Conservation (phyloP, 2,797 vertebrate species). For the Apogon hyalosoma region DNA sequence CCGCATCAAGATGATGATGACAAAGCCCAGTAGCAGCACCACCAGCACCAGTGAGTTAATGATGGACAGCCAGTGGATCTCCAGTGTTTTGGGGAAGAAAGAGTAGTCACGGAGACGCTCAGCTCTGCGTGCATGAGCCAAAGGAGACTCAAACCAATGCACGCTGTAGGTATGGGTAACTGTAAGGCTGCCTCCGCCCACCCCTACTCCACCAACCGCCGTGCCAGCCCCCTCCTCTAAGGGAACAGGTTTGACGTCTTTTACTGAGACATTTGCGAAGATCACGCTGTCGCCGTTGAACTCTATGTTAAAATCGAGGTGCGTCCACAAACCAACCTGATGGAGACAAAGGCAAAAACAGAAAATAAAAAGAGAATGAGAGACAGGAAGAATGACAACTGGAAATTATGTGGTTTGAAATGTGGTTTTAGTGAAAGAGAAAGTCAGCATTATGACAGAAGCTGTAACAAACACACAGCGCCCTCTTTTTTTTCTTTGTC, state of each 20-base stretch:
- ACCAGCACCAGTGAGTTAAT: conserved; percentile 96
- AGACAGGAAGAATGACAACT: not conserved
- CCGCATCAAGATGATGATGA: conserved; percentile 95
- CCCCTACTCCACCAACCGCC: conserved; percentile 74
- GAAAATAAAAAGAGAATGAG: not conserved
- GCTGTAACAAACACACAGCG: not conserved
- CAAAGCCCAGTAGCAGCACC: conserved; percentile 92
- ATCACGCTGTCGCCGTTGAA: conserved; percentile 90
- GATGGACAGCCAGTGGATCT: conserved; percentile 96
- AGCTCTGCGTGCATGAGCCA: conserved; percentile 81
- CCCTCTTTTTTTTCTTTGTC: not conserved
- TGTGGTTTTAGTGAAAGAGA: not conserved
- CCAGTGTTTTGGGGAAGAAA: conserved; percentile 93
- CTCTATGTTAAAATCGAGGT: conserved; percentile 94
- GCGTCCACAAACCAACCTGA: conserved; percentile 92
- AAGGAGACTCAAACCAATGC: conserved; percentile 88
- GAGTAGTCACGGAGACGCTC: conserved; percentile 89
- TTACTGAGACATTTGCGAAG: conserved; percentile 92
- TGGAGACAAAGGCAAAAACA: not conserved
- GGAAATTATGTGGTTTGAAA: not conserved
- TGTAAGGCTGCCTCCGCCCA: conserved; percentile 77
- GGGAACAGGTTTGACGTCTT: conserved; percentile 91
- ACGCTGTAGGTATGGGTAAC: conserved; percentile 92
- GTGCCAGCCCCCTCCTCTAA: conserved; percentile 85
- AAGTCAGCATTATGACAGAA: conserved; percentile 12